These are phyloP conservation scores for Ariopsis seemanni DNA, from an alignment of 2,113 vertebrate genomes.

Conservation along the genomic window DNA sequence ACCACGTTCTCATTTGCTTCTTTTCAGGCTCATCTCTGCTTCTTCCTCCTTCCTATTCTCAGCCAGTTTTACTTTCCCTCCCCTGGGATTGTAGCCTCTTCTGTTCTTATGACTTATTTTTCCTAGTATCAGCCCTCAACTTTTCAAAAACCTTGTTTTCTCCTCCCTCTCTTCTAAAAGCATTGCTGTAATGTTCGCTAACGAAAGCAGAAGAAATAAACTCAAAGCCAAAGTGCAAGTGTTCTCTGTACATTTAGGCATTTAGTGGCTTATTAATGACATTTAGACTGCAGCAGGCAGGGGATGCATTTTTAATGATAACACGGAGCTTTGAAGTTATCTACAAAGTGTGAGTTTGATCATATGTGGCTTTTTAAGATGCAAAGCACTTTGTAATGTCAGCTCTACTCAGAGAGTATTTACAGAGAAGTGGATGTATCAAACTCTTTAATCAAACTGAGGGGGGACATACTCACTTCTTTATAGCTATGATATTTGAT, in stretches of 20 bases:
- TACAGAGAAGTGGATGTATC: neutral
- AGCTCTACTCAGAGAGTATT: constrained; percentile 38
- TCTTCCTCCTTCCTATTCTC: neutral
- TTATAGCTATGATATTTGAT: neutral
- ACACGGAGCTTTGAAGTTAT: constrained; percentile 43
- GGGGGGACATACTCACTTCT: neutral
- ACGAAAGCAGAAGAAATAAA: constrained; percentile 14
- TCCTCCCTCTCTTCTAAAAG: neutral
- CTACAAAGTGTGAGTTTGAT: constrained; percentile 46
- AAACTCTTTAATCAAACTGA: neutral
- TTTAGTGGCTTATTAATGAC: constrained; percentile 47
- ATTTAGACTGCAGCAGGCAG: constrained; percentile 40
- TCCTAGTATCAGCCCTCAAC: neutral
- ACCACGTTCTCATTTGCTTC: neutral
- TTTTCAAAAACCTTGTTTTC: neutral
- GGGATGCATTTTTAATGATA: constrained; percentile 46
- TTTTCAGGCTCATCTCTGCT: neutral
- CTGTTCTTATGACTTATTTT: neutral
- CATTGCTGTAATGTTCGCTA: constrained; percentile 8
- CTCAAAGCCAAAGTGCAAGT: neutral
- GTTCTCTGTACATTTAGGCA: constrained; percentile 27
- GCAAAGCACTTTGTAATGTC: constrained; percentile 43
- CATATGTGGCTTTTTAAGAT: constrained; percentile 36
- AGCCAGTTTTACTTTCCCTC: neutral
- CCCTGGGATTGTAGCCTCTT: neutral